A percentile compares a stretch with the other conserved stretches of the same genome.
Evolutionary conservation across 2,113 vertebrate genomes (phyloP).

Genomic region (Paramormyrops kingsleyae): DNA sequence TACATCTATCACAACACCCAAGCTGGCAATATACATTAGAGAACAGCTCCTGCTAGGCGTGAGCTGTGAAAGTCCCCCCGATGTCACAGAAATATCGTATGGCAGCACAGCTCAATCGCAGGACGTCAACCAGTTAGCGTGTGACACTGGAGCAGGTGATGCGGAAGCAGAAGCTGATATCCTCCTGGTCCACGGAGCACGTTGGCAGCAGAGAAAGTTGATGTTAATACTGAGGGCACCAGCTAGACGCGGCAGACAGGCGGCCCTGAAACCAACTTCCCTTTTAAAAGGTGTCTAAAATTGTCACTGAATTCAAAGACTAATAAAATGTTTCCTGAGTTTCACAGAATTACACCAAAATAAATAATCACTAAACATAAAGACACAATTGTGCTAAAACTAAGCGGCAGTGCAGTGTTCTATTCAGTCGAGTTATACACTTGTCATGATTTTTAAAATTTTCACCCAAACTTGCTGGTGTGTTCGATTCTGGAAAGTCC

Average conservation of each 20-base stretch:
- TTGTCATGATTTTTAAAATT: background rate
- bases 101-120: background rate
- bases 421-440: background rate
- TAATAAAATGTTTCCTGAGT: conserved; percentile 9
- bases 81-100: too few relatives aligned
- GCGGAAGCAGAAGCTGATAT: background rate
- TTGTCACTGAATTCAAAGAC: background rate
- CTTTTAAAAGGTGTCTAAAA: background rate
- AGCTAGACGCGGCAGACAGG: background rate
- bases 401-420: background rate
- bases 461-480: background rate
- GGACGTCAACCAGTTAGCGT: background rate
- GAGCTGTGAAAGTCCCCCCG: background rate
- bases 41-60: background rate
- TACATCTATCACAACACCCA: background rate
- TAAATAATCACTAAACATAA: background rate
- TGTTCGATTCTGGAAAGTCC: background rate
- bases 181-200: background rate
- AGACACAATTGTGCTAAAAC: background rate
- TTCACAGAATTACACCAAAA: conserved; percentile 1
- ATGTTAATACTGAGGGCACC: background rate
- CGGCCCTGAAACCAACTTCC: background rate
- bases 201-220: background rate
- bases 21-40: background rate
- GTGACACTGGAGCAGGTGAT: background rate